These are phyloP conservation scores for Hestina assimilis DNA, from an alignment of 1,140 invertebrate genomes.

Conservation along the genomic window DNA sequence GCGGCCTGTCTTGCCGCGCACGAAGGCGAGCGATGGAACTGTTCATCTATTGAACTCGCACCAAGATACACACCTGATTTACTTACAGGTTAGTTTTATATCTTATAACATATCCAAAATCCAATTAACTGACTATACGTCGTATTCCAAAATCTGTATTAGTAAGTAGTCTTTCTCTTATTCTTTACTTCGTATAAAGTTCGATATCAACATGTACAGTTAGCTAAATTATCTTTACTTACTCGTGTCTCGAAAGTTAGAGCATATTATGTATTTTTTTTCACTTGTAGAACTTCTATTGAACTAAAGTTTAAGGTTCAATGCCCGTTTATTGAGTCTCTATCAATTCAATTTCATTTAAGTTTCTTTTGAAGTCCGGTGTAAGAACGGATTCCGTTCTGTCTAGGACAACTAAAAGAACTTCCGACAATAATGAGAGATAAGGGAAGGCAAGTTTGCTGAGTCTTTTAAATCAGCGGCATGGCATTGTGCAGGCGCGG, in stretches of 20 bases:
- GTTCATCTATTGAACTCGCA: slow-evolving; percentile 86
- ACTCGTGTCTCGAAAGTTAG: not conserved
- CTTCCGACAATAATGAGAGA: slow-evolving; percentile 62
- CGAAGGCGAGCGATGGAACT: slow-evolving; percentile 89
- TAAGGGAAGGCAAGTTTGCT: slow-evolving; percentile 58
- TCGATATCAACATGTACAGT: too few species aligned
- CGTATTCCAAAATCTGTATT: too few species aligned
- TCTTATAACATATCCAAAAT: too few species aligned
- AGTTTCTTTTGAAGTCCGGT: slow-evolving; percentile 40
- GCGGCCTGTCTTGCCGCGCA: slow-evolving; percentile 87
- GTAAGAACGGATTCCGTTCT: slow-evolving; percentile 36
- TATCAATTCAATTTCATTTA: slow-evolving; percentile 44
- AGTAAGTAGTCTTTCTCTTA: too few species aligned
- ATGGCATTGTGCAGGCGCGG: slow-evolving; percentile 55
- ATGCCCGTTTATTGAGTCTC: slow-evolving; percentile 8
- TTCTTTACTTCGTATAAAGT: too few species aligned
- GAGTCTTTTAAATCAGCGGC: slow-evolving; percentile 61
- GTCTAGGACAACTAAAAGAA: slow-evolving; percentile 41
- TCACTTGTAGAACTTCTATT: too few species aligned
- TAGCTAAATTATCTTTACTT: too few species aligned
- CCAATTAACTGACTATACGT: too few species aligned
- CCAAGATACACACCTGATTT: slow-evolving; percentile 87
- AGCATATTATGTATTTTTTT: too few species aligned
- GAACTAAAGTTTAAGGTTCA: too few species aligned
- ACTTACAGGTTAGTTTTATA: slow-evolving; percentile 81